phyloP scores from a whole-genome alignment of 2,113 vertebrate genomes.

The Cephalopholis sonnerati region DNA sequence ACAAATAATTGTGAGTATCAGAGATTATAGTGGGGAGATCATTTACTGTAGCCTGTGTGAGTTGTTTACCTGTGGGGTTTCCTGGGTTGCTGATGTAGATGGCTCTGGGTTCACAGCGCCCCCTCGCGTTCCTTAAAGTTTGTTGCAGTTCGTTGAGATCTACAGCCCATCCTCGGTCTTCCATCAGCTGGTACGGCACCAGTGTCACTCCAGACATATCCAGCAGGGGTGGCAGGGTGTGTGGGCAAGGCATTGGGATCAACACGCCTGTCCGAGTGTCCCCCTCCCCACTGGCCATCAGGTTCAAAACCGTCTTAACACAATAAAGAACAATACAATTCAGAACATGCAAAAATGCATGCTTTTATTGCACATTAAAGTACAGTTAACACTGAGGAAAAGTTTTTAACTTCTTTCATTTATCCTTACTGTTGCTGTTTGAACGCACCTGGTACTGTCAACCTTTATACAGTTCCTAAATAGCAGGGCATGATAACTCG shows the following conservation, averaged over 20 bases:
- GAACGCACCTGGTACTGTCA: too few species aligned
- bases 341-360: not conserved
- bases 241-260: conserved; percentile 72
- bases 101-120: conserved; percentile 72
- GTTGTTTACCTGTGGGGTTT: conserved; percentile 79
- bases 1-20: not conserved
- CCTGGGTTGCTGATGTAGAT: conserved; percentile 84
- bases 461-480: too few species aligned
- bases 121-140: conserved; percentile 50
- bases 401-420: not conserved
- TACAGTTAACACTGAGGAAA: not conserved
- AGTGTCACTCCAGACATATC: conserved; percentile 18
- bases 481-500: too few species aligned
- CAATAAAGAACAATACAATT: not conserved
- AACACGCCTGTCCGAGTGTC: conserved; percentile 69
- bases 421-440: not conserved
- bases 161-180: conserved; percentile 75
- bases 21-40: not conserved
- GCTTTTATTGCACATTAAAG: not conserved
- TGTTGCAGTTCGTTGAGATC: conserved; percentile 62
- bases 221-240: conserved; percentile 64
- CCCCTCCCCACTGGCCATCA: conserved; percentile 54
- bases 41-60: not conserved
- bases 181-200: conserved; percentile 73
- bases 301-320: not conserved